These are phyloP conservation scores for Donacobius atricapilla DNA, from an alignment of 2,113 vertebrate species.

Conservation along the genomic window DNA sequence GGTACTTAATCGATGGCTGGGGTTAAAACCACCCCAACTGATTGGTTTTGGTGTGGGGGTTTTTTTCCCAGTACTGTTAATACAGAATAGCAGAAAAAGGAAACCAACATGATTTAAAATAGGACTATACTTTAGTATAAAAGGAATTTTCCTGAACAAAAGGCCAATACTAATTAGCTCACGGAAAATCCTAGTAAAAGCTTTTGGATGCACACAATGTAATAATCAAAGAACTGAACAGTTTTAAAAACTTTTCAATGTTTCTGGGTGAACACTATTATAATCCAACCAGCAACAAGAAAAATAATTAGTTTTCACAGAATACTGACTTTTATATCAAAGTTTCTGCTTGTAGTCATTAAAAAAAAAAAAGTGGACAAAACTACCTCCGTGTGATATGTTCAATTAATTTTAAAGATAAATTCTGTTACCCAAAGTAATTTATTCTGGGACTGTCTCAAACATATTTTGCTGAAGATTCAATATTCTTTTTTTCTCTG, in stretches of 20 bases:
- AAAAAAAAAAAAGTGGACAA: slow-evolving; percentile 54
- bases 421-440: slow-evolving; percentile 59
- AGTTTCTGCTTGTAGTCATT: slow-evolving; percentile 46
- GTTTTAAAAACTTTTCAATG: slow-evolving; percentile 17
- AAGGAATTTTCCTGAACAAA: background rate
- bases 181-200: background rate
- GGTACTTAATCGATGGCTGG: too few species aligned
- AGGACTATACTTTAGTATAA: background rate
- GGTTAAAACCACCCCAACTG: background rate
- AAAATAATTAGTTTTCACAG: slow-evolving; percentile 74
- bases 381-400: slow-evolving; percentile 1
- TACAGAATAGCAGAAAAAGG: background rate
- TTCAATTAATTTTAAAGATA: slow-evolving; percentile 66
- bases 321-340: slow-evolving; percentile 66
- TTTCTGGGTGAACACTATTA: slow-evolving; percentile 17
- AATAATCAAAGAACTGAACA: background rate
- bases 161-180: background rate
- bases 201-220: background rate
- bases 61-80: background rate
- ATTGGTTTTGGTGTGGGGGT: too few species aligned
- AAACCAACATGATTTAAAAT: background rate
- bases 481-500: background rate
- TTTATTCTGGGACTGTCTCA: slow-evolving; percentile 40
- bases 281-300: slow-evolving; percentile 56
- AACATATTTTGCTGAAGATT: slow-evolving; percentile 33